A percentile compares a stretch with the other conserved stretches of the same genome.
phyloP scores from a whole-genome alignment of 2,797 vertebrate species.

The Kryptopterus vitreolus region DNA sequence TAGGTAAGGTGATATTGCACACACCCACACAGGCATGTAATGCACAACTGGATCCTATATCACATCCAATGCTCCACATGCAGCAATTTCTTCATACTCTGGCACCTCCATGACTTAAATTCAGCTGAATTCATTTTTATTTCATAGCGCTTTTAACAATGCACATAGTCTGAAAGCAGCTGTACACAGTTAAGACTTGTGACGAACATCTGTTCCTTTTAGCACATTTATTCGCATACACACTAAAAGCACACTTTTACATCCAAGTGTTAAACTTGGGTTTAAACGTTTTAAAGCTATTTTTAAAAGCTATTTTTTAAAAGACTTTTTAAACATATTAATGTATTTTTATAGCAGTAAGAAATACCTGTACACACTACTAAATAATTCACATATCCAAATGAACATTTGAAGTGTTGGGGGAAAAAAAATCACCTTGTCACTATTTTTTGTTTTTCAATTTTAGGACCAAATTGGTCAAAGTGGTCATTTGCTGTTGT shows the following conservation, averaged over 20 bases:
- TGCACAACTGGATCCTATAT: background rate
- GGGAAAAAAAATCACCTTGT: background rate
- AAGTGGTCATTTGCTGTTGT: background rate
- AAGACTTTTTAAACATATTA: too few relatives aligned
- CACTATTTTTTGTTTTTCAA: background rate
- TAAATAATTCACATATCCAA: background rate
- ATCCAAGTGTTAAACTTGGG: too few relatives aligned
- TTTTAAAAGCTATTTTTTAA: too few relatives aligned
- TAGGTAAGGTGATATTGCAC: background rate
- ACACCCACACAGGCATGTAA: background rate
- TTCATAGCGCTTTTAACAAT: too few relatives aligned
- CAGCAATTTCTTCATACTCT: background rate
- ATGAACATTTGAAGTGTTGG: background rate
- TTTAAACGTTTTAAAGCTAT: too few relatives aligned
- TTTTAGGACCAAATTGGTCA: background rate
- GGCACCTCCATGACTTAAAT: background rate
- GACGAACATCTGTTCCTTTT: background rate
- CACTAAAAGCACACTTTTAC: slow-evolving; percentile 8
- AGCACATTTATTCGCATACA: background rate
- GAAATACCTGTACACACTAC: background rate
- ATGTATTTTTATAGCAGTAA: too few relatives aligned
- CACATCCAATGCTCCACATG: background rate
- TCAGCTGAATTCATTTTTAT: too few relatives aligned
- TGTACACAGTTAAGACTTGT: too few relatives aligned
- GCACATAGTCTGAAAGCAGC: too few relatives aligned